Evolutionary conservation across 2,888 invertebrate genomes (phyloP).

Genomic region (Scelioninae gen. 1): DNA sequence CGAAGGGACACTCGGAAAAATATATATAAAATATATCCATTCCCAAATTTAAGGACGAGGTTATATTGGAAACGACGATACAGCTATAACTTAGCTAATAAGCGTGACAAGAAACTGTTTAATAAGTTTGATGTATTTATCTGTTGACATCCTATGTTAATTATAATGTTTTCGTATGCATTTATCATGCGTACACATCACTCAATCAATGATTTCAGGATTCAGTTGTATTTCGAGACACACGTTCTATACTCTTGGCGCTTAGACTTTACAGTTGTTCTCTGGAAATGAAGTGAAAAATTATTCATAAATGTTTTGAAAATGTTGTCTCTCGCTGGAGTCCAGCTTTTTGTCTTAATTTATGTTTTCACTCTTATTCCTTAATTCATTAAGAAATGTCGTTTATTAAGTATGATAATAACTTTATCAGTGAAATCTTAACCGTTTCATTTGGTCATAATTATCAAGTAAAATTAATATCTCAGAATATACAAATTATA

Average conservation of each 20-base stretch:
- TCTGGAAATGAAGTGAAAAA: background rate
- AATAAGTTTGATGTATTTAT: conserved; percentile 41
- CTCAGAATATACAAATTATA: too few species aligned
- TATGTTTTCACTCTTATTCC: background rate
- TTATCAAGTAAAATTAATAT: background rate
- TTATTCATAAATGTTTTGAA: conserved; percentile 19
- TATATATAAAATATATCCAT: background rate
- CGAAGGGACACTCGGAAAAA: too few species aligned
- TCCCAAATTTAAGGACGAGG: background rate
- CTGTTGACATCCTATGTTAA: conserved; percentile 45
- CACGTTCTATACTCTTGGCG: conserved; percentile 4
- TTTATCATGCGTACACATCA: conserved; percentile 28
- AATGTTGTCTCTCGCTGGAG: background rate
- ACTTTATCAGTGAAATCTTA: conserved; percentile 13
- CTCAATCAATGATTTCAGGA: conserved; percentile 37
- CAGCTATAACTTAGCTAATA: conserved; percentile 21
- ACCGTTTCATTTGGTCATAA: conserved; percentile 8
- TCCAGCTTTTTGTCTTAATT: conserved; percentile 5
- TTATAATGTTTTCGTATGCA: conserved; percentile 32
- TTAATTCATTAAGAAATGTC: background rate
- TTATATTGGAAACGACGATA: background rate
- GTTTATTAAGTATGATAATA: conserved; percentile 10
- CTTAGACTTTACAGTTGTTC: conserved; percentile 4
- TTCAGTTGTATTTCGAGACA: conserved; percentile 4
- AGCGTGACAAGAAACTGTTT: conserved; percentile 36